Evolutionary conservation across 2,113 vertebrate genomes (phyloP).

Genomic region (Dipodomys stephensi): DNA sequence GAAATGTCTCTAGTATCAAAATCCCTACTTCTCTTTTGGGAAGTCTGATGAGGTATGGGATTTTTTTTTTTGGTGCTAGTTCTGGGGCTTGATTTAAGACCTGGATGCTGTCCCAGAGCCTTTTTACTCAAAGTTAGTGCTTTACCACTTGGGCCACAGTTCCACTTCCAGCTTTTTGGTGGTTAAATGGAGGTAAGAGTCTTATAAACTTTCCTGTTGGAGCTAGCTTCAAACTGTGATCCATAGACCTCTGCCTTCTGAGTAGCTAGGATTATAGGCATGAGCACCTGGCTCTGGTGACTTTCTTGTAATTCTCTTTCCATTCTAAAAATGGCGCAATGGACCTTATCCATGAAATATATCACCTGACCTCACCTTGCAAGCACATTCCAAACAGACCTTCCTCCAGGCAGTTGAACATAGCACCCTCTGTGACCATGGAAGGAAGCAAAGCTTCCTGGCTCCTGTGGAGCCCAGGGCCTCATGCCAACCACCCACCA

Average conservation of each 20-base stretch:
- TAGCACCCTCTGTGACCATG: background rate
- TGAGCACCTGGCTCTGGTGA: too few species aligned
- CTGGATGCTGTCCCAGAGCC: too few species aligned
- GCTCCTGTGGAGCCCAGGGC: background rate
- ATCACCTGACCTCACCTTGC: slow-evolving; percentile 10
- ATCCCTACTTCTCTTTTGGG: background rate
- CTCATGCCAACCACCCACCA: background rate
- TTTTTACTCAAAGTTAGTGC: too few species aligned
- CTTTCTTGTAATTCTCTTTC: background rate
- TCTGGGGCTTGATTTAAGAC: too few species aligned
- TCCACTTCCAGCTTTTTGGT: too few species aligned
- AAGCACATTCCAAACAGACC: background rate
- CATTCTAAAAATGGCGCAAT: background rate
- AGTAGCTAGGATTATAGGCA: too few species aligned
- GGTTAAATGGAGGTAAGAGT: too few species aligned
- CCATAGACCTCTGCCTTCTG: too few species aligned
- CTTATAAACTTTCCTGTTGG: too few species aligned
- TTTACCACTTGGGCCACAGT: too few species aligned
- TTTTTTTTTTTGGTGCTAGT: too few species aligned
- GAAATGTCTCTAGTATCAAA: background rate
- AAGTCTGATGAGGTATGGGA: background rate
- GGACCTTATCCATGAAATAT: background rate
- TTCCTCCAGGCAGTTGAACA: background rate
- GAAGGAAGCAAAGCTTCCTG: slow-evolving; percentile 36
- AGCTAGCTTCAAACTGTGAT: too few species aligned